Percentiles rank a stretch among this genome's conserved stretches.
These are phyloP conservation scores for Eleutherodactylus coqui DNA, from an alignment of 2,797 vertebrate species.

Conservation along the genomic window DNA sequence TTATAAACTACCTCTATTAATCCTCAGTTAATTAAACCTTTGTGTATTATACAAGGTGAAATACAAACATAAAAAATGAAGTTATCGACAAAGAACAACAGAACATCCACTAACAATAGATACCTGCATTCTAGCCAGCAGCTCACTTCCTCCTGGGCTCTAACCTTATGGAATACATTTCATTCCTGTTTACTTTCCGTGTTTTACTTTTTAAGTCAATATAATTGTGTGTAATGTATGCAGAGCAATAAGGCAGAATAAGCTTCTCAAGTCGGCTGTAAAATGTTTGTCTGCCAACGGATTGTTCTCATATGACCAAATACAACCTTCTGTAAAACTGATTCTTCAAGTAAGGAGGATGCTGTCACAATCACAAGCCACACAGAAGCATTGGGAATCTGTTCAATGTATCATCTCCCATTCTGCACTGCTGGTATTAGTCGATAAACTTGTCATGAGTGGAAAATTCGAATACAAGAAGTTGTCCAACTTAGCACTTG, in stretches of 20 bases:
- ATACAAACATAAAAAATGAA: conserved; percentile 76
- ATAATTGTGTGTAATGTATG: background rate
- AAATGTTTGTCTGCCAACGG: background rate
- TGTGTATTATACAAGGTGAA: conserved; percentile 81
- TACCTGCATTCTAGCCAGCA: background rate
- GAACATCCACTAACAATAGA: conserved; percentile 27
- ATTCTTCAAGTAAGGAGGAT: background rate
- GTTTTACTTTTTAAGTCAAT: background rate
- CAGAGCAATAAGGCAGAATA: background rate
- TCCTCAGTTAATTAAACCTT: conserved; percentile 85
- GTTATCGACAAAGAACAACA: conserved; percentile 51
- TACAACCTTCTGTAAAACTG: conserved; percentile 5
- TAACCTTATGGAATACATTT: background rate
- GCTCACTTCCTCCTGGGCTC: background rate
- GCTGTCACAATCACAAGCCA: background rate
- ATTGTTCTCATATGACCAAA: conserved; percentile 1
- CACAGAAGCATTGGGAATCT: background rate
- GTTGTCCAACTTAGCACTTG: no score
- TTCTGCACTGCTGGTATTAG: background rate
- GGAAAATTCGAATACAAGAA: background rate
- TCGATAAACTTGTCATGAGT: background rate
- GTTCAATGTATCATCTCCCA: background rate
- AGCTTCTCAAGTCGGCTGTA: background rate
- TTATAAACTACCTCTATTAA: conserved; percentile 96
- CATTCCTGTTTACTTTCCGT: background rate